Conservation (phyloP, 2,797 vertebrate species). For the Chelon labrosus region DNA sequence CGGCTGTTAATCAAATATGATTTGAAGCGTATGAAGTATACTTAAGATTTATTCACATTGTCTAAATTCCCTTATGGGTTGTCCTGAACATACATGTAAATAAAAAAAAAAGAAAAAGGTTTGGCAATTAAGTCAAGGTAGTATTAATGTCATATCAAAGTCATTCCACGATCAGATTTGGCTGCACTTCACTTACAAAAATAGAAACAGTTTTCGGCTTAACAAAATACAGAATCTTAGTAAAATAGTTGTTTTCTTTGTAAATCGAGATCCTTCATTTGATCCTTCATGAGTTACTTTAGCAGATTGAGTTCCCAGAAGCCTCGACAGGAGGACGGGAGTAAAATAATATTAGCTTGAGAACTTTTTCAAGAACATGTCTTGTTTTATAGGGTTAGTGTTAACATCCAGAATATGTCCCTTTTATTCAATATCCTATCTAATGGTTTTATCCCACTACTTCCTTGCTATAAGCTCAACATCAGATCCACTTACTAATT, state of each 20-base stretch:
- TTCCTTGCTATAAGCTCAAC: background rate
- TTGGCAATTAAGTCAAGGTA: conserved; percentile 51
- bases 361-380: conserved; percentile 42
- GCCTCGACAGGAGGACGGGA: conserved; percentile 15
- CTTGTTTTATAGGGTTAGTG: conserved; percentile 13
- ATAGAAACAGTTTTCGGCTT: conserved; percentile 50
- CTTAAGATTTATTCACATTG: conserved; percentile 37
- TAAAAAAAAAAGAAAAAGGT: conserved; percentile 18
- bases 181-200: conserved; percentile 60
- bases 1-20: conserved; percentile 16
- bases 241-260: conserved; percentile 30
- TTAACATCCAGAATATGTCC: conserved; percentile 40
- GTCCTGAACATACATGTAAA: conserved; percentile 24
- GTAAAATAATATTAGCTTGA: conserved; percentile 37
- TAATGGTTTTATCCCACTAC: background rate
- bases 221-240: conserved; percentile 49
- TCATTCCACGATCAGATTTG: conserved; percentile 46
- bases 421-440: conserved; percentile 26
- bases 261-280: conserved; percentile 40
- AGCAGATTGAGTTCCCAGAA: conserved; percentile 30
- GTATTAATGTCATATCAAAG: conserved; percentile 46
- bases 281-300: conserved; percentile 24
- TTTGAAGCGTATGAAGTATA: conserved; percentile 36
- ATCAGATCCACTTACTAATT: background rate
- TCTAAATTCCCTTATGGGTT: conserved; percentile 26